Conservation (phyloP, 2,113 vertebrate species). For the Mellivora capensis region DNA sequence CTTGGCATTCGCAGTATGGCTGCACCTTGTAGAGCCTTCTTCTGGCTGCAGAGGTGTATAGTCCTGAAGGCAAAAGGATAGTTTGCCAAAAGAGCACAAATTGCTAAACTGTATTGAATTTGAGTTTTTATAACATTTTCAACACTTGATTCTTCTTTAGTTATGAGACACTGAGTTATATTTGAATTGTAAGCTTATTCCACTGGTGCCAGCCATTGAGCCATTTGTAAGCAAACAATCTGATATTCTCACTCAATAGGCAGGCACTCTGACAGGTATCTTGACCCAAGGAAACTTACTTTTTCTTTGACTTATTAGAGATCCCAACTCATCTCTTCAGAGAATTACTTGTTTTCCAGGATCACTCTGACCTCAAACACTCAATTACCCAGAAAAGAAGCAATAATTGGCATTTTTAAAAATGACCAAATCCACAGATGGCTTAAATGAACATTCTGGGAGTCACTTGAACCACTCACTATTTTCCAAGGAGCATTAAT, state of each 20-base stretch:
- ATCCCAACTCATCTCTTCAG: neutral
- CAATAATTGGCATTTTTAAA: neutral
- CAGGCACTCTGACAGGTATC: neutral
- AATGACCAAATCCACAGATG: neutral
- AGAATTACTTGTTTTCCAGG: neutral
- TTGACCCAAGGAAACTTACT: constrained; percentile 8
- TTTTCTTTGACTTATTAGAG: neutral
- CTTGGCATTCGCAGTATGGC: neutral
- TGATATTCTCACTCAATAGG: neutral
- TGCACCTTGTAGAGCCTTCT: neutral
- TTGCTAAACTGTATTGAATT: neutral
- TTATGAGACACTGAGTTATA: neutral
- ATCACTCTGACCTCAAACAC: constrained; percentile 23
- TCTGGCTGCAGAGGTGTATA: neutral
- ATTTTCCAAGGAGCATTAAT: neutral
- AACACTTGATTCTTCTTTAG: neutral
- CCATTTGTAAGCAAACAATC: neutral
- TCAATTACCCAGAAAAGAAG: neutral
- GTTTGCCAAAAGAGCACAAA: neutral
- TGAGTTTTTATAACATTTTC: neutral
- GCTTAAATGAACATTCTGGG: neutral
- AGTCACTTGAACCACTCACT: neutral
- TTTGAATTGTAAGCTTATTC: neutral
- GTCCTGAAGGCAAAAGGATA: neutral
- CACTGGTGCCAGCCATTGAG: neutral